These are phyloP conservation scores for Zoanthus gigantus DNA, from an alignment of 92 coral and sea anemone genomes.

Conservation along the genomic window DNA sequence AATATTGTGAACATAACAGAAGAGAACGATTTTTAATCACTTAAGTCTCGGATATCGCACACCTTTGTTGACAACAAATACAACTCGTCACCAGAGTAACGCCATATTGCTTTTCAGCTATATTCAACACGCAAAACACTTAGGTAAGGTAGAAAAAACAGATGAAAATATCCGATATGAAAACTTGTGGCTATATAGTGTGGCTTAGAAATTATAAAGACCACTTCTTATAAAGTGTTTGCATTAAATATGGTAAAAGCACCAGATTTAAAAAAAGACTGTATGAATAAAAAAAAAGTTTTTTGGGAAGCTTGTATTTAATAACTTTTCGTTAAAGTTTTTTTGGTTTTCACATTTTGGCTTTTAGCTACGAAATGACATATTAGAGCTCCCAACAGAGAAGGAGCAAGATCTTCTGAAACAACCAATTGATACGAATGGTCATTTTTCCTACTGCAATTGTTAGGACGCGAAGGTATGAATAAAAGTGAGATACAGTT, in stretches of 20 bases:
- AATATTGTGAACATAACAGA: slow-evolving; percentile 6
- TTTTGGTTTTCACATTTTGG: too few species aligned
- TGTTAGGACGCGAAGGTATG: too few species aligned
- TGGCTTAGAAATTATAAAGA: not conserved
- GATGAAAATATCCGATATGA: not conserved
- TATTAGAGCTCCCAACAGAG: too few species aligned
- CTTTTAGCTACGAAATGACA: too few species aligned
- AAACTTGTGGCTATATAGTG: not conserved
- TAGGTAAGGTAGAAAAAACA: not conserved
- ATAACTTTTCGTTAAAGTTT: too few species aligned
- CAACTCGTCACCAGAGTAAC: slow-evolving; percentile 7
- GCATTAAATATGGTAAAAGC: too few species aligned
- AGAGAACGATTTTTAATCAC: slow-evolving; percentile 15
- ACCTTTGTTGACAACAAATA: slow-evolving; percentile 44
- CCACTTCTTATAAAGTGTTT: not conserved
- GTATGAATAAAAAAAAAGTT: not conserved
- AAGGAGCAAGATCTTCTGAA: too few species aligned
- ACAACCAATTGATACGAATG: too few species aligned
- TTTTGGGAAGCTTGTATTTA: too few species aligned
- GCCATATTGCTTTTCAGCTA: slow-evolving; percentile 14
- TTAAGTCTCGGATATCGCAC: slow-evolving; percentile 9
- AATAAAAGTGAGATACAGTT: too few species aligned
- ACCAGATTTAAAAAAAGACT: not conserved
- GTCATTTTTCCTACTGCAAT: too few species aligned
- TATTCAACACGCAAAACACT: slow-evolving; percentile 20